Conservation (phyloP, 1,140 invertebrate genomes). For the Pteromalus puparum region DNA sequence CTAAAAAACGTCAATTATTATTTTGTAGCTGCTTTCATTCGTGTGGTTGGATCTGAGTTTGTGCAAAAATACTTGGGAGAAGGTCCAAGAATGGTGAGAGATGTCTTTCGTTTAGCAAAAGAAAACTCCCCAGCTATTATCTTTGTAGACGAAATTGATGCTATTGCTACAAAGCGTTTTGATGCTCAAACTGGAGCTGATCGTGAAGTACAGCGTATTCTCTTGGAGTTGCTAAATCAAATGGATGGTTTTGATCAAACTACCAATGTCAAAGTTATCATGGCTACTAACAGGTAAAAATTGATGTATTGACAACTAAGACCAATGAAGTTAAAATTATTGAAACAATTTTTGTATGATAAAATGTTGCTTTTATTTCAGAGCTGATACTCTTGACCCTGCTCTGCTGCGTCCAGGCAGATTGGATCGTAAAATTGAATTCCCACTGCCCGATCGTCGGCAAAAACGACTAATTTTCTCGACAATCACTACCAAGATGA, state of each 20-base stretch:
- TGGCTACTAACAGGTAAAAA: slow-evolving; percentile 93
- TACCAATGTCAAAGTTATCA: slow-evolving; percentile 99
- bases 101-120: slow-evolving; percentile 98
- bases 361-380: slow-evolving; percentile 57
- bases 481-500: slow-evolving; percentile 99
- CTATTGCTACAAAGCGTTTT: slow-evolving; percentile 98
- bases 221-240: slow-evolving; percentile 98
- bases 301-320: background rate
- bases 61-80: slow-evolving; percentile 99
- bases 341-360: background rate
- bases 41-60: slow-evolving; percentile 99
- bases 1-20: slow-evolving; percentile 49
- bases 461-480: slow-evolving; percentile 99
- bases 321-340: slow-evolving; percentile 4
- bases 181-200: slow-evolving; percentile 99
- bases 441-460: slow-evolving; percentile 96
- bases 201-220: slow-evolving; percentile 98
- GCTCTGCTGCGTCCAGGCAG: slow-evolving; percentile 97
- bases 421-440: slow-evolving; percentile 99
- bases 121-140: slow-evolving; percentile 99
- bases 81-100: slow-evolving; percentile 98
- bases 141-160: slow-evolving; percentile 99
- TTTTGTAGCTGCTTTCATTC: slow-evolving; percentile 93
- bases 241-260: slow-evolving; percentile 99
- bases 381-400: slow-evolving; percentile 98